Conservation (phyloP, 2,888 invertebrate genomes). For the Drosophila colorata region DNA sequence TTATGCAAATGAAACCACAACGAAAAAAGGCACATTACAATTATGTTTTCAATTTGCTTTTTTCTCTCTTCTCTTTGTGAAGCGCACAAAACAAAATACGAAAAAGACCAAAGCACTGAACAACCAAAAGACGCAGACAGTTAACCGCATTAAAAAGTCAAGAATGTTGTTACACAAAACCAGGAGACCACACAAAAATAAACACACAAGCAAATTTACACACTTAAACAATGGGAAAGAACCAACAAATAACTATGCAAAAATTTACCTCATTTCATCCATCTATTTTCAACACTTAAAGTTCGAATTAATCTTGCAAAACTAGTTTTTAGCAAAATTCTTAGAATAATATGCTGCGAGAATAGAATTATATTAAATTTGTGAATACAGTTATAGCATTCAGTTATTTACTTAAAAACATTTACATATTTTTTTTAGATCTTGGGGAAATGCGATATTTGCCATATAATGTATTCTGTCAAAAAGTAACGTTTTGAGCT, state of each 20-base stretch:
- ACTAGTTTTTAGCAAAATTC: background rate
- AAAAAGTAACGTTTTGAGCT: too few species aligned
- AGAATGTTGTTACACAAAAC: conserved; percentile 39
- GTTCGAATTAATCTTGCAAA: background rate
- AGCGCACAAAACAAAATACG: conserved; percentile 16
- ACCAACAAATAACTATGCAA: background rate
- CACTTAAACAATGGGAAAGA: conserved; percentile 25
- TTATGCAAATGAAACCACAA: conserved; percentile 63
- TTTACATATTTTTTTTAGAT: too few species aligned
- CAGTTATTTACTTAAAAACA: too few species aligned
- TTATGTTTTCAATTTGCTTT: conserved; percentile 58
- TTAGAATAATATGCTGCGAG: too few species aligned
- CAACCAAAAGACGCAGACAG: conserved; percentile 31
- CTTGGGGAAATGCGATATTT: too few species aligned
- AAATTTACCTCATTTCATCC: background rate
- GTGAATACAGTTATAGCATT: too few species aligned
- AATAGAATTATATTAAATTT: too few species aligned
- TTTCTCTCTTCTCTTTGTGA: conserved; percentile 4
- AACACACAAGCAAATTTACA: conserved; percentile 10
- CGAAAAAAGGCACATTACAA: conserved; percentile 52
- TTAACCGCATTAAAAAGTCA: conserved; percentile 69
- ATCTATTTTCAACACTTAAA: background rate
- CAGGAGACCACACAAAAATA: conserved; percentile 18
- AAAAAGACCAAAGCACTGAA: conserved; percentile 23
- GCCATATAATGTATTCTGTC: too few species aligned